A percentile compares a stretch with the other conserved stretches of the same genome.
These are phyloP conservation scores for Lacanobia oleracea DNA, from an alignment of 2,888 invertebrate genomes.

Conservation along the genomic window DNA sequence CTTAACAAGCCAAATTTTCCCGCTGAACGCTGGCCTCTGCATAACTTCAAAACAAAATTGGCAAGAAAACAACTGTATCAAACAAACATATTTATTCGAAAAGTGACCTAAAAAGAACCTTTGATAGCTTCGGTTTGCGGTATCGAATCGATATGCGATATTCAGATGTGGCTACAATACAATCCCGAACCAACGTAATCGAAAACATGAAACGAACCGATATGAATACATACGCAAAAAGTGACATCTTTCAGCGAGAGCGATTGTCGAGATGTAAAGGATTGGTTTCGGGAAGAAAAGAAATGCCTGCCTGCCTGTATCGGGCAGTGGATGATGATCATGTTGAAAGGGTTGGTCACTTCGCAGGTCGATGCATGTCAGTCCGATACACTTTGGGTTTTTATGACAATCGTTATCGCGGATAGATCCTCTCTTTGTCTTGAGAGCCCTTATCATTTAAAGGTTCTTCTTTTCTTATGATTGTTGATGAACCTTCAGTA, in stretches of 20 bases:
- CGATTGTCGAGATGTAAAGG: too few species aligned
- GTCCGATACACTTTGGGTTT: neutral
- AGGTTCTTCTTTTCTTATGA: neutral
- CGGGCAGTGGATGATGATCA: too few species aligned
- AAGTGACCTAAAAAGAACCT: constrained; percentile 48
- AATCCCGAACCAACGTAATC: constrained; percentile 22
- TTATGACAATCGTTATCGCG: neutral
- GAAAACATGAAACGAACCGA: constrained; percentile 34
- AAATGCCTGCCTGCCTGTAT: too few species aligned
- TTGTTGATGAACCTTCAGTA: neutral
- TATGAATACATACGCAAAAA: neutral
- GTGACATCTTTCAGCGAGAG: too few species aligned
- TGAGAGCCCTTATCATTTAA: neutral
- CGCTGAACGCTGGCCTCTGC: constrained; percentile 11
- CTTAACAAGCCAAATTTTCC: neutral
- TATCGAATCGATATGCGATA: constrained; percentile 43
- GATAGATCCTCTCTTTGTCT: neutral
- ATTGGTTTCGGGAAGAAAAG: too few species aligned
- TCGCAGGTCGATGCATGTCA: neutral
- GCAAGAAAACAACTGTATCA: constrained; percentile 38
- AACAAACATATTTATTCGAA: constrained; percentile 54
- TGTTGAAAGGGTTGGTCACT: neutral
- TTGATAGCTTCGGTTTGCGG: constrained; percentile 41
- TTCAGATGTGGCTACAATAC: constrained; percentile 52
- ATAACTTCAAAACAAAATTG: constrained; percentile 47